Evolutionary conservation across 2,113 vertebrate species (phyloP).

Genomic region (Kryptolebias marmoratus): DNA sequence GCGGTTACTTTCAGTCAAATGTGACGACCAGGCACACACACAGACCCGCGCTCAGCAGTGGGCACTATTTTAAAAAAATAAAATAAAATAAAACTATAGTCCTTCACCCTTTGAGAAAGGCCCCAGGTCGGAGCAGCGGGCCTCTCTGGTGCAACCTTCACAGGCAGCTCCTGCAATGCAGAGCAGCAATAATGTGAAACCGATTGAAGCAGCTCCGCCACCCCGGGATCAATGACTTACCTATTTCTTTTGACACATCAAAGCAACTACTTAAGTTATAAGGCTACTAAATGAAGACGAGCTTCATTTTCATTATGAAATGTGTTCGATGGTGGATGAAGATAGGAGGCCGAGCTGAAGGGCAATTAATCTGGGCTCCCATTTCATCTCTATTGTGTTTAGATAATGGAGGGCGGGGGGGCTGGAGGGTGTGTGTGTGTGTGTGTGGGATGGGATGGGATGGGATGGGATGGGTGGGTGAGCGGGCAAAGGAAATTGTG

Average conservation of each 20-base stretch:
- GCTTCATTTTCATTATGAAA: constrained; percentile 62
- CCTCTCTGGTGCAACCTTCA: constrained; percentile 43
- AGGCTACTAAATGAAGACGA: constrained; percentile 43
- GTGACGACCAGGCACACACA: no score
- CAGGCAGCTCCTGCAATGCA: constrained; percentile 45
- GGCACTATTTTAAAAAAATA: no score
- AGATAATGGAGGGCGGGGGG: constrained; percentile 62
- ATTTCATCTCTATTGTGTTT: constrained; percentile 69
- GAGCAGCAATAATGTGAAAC: constrained; percentile 55
- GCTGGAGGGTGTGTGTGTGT: constrained; percentile 49
- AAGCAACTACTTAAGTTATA: constrained; percentile 67
- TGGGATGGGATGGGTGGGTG: constrained; percentile 12
- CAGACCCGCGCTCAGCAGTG: no score
- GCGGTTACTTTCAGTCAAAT: no score
- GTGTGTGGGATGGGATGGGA: constrained; percentile 32
- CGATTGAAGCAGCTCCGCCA: constrained; percentile 52
- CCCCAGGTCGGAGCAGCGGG: constrained; percentile 31
- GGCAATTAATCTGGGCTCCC: constrained; percentile 64
- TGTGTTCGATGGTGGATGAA: constrained; percentile 49
- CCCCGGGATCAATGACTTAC: constrained; percentile 63
- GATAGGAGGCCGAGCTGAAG: constrained; percentile 61
- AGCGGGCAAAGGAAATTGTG: constrained; percentile 30
- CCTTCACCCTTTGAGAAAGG: constrained; percentile 29
- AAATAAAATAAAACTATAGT: background rate
- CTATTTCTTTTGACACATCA: constrained; percentile 68